Conservation (phyloP, 2,888 invertebrate species). For the Pollenia labialis region DNA sequence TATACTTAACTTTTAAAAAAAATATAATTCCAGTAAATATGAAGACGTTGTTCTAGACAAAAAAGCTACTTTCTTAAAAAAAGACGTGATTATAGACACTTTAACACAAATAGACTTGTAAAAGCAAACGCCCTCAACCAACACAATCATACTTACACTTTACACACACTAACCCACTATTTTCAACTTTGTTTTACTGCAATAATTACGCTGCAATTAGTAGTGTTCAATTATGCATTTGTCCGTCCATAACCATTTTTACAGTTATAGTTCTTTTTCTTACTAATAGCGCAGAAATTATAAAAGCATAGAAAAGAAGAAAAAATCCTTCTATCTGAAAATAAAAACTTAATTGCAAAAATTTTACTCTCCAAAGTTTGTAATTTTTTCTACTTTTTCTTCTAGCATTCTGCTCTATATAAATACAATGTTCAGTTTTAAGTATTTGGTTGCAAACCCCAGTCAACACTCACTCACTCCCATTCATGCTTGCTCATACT, state of each 20-base stretch:
- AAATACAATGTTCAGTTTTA: slow-evolving; percentile 30
- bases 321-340: slow-evolving; percentile 8
- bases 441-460: slow-evolving; percentile 4
- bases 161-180: neutral
- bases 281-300: slow-evolving; percentile 41
- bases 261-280: slow-evolving; percentile 38
- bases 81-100: slow-evolving; percentile 9
- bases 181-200: slow-evolving; percentile 61
- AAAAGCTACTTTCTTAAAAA: slow-evolving; percentile 14
- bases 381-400: slow-evolving; percentile 29
- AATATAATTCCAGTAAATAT: neutral
- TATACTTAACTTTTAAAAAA: neutral
- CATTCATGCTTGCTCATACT: neutral
- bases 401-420: slow-evolving; percentile 48
- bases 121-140: neutral
- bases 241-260: slow-evolving; percentile 57
- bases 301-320: slow-evolving; percentile 20
- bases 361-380: slow-evolving; percentile 66
- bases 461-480: neutral
- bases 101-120: neutral
- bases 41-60: neutral
- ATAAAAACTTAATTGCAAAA: slow-evolving; percentile 69
- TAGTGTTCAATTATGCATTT: slow-evolving; percentile 73
- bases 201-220: slow-evolving; percentile 74
- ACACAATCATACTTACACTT: neutral